phyloP scores from a whole-genome alignment of 2,888 invertebrate genomes.

The Campoplex capitator region DNA sequence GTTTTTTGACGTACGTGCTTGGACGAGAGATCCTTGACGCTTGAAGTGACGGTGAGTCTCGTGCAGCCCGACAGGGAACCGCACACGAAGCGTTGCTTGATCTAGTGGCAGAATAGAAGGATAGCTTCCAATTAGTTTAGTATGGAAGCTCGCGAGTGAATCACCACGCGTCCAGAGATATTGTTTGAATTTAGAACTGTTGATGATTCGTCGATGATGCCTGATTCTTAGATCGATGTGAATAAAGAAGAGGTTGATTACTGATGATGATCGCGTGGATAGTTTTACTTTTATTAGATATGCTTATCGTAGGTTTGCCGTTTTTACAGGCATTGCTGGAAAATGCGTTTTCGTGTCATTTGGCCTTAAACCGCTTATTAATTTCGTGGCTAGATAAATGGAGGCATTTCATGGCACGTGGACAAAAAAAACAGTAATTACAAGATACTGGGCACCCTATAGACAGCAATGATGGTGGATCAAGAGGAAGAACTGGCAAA shows the following conservation, averaged over 20 bases:
- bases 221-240: not conserved
- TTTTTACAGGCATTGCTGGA: not conserved
- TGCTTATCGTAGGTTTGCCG: not conserved
- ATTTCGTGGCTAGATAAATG: not conserved
- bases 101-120: slow-evolving; percentile 54
- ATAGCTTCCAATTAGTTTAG: slow-evolving; percentile 58
- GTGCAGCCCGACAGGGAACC: slow-evolving; percentile 36
- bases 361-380: slow-evolving; percentile 5
- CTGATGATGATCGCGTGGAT: not conserved
- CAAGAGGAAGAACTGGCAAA: slow-evolving; percentile 45
- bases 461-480: not conserved
- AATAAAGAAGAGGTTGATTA: not conserved
- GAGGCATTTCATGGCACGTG: slow-evolving; percentile 6
- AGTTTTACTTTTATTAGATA: not conserved
- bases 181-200: not conserved
- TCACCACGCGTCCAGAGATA: not conserved
- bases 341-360: not conserved
- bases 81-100: slow-evolving; percentile 52
- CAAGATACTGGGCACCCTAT: not conserved
- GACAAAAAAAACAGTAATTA: slow-evolving; percentile 27
- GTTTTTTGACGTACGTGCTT: slow-evolving; percentile 53
- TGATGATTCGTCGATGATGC: not conserved
- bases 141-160: slow-evolving; percentile 17
- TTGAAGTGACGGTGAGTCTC: slow-evolving; percentile 48
- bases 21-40: slow-evolving; percentile 36